Percentiles rank a stretch among this genome's conserved stretches.
Evolutionary conservation across 2,797 vertebrate species (phyloP).

Genomic region (Chaenodraco wilsoni): DNA sequence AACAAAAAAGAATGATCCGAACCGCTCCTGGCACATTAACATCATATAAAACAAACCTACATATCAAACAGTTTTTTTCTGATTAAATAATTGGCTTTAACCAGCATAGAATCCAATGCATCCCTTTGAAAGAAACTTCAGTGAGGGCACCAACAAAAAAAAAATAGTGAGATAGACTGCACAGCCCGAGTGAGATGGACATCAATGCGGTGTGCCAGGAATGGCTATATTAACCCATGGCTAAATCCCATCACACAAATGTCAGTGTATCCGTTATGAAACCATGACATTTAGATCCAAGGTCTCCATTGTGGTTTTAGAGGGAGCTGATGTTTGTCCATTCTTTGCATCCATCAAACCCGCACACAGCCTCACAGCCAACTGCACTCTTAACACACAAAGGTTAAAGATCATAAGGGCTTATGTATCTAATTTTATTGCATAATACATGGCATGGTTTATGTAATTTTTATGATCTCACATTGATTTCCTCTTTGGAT

Average conservation of each 20-base stretch:
- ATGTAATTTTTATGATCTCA: not conserved
- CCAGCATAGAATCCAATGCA: slow-evolving; percentile 78
- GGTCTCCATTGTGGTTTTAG: slow-evolving; percentile 85
- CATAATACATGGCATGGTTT: slow-evolving; percentile 44
- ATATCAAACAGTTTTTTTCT: slow-evolving; percentile 77
- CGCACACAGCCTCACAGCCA: slow-evolving; percentile 57
- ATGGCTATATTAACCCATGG: slow-evolving; percentile 85
- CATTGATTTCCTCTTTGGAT: not conserved
- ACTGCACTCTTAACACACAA: slow-evolving; percentile 65
- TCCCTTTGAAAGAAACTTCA: slow-evolving; percentile 78
- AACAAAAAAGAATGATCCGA: slow-evolving; percentile 69
- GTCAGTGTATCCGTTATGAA: slow-evolving; percentile 88
- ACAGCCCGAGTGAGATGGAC: slow-evolving; percentile 81
- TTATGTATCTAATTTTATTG: slow-evolving; percentile 51
- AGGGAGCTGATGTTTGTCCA: slow-evolving; percentile 81
- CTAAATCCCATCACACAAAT: slow-evolving; percentile 89
- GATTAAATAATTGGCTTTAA: slow-evolving; percentile 83
- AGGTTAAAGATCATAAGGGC: slow-evolving; percentile 71
- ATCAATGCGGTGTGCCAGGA: slow-evolving; percentile 80
- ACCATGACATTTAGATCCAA: slow-evolving; percentile 88
- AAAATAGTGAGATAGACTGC: slow-evolving; percentile 77
- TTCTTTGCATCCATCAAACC: slow-evolving; percentile 79
- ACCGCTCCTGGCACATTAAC: slow-evolving; percentile 79
- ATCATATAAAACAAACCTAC: slow-evolving; percentile 78
- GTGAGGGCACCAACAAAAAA: slow-evolving; percentile 67